A percentile compares a stretch with the other conserved stretches of the same genome.
Evolutionary conservation across 2,113 vertebrate genomes (phyloP).

Genomic region (Xerus inauris): DNA sequence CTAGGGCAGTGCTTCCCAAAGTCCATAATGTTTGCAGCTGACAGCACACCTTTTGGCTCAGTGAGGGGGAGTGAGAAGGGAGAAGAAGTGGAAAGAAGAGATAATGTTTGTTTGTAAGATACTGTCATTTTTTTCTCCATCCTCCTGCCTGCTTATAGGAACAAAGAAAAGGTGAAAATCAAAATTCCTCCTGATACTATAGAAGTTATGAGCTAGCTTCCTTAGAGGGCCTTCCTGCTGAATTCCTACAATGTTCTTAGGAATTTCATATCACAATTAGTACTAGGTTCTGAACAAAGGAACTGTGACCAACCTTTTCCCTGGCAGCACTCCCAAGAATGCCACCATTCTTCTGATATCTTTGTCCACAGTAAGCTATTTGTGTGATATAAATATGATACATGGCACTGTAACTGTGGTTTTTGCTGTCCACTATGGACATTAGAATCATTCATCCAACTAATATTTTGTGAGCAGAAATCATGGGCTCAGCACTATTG

Average conservation of each 20-base stretch:
- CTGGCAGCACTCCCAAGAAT: background rate
- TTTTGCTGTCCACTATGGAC: background rate
- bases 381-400: background rate
- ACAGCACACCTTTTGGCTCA: background rate
- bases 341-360: conserved; percentile 1
- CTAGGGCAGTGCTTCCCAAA: background rate
- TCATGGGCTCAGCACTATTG: background rate
- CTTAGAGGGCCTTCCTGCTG: background rate
- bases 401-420: background rate
- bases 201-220: background rate
- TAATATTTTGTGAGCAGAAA: conserved; percentile 6
- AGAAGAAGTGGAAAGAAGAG: background rate
- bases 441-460: background rate
- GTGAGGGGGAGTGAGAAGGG: background rate
- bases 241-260: background rate
- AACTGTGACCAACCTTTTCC: background rate
- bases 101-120: background rate
- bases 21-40: background rate
- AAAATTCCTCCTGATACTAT: background rate
- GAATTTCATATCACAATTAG: background rate
- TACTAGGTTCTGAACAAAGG: background rate
- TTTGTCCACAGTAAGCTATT: background rate
- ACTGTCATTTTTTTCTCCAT: background rate
- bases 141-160: background rate
- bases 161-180: background rate